Conservation (phyloP, 2,888 invertebrate species). For the Latrodectus elegans region DNA sequence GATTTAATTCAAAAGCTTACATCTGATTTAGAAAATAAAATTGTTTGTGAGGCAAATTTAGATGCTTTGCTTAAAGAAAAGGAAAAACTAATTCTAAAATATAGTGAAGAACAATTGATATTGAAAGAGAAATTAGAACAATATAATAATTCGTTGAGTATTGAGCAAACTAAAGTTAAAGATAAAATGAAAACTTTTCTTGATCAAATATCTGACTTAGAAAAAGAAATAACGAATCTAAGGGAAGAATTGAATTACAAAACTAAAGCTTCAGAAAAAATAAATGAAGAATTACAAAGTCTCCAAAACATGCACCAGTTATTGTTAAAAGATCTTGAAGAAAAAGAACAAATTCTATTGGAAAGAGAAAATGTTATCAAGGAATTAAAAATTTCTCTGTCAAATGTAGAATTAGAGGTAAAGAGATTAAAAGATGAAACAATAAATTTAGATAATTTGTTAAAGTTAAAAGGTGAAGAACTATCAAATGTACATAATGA, state of each 20-base stretch:
- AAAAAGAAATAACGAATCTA: constrained; percentile 53
- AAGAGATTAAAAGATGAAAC: constrained; percentile 19
- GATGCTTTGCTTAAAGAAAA: constrained; percentile 2
- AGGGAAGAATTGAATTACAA: constrained; percentile 34
- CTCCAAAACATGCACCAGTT: not conserved
- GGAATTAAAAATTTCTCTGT: not conserved
- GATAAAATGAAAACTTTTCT: constrained; percentile 54
- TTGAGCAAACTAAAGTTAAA: constrained; percentile 32
- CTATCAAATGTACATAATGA: not conserved
- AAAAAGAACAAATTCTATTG: constrained; percentile 9
- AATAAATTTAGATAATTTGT: not conserved
- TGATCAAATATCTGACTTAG: constrained; percentile 66
- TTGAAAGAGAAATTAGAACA: constrained; percentile 74
- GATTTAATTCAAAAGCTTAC: not conserved
- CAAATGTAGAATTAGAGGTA: not conserved
- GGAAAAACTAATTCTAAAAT: constrained; percentile 72
- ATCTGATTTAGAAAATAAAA: constrained; percentile 16
- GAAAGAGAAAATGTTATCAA: constrained; percentile 4
- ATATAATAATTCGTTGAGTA: not conserved
- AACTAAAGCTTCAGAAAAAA: not conserved
- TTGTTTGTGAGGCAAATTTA: not conserved
- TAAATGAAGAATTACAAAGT: not conserved
- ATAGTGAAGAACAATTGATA: constrained; percentile 74
- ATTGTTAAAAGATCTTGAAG: not conserved
- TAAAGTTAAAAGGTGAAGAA: constrained; percentile 4